Conservation (phyloP, 2,113 vertebrate species). For the Campylomormyrus numenius region DNA sequence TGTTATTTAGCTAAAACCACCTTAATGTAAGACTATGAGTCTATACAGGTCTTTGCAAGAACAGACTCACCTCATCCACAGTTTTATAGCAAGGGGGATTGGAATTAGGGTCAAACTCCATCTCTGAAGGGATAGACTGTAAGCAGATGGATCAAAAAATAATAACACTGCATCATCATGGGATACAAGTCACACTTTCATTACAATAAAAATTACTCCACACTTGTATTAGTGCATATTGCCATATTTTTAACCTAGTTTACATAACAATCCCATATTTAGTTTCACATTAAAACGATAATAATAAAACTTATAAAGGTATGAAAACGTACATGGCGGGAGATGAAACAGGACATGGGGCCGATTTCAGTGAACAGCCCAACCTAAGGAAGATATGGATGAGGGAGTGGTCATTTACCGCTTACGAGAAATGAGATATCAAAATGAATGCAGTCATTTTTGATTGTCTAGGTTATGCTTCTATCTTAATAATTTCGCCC, state of each 20-base stretch:
- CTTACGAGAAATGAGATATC: not conserved
- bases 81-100: constrained; percentile 90
- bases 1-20: not conserved
- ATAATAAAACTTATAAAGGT: not conserved
- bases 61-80: constrained; percentile 69
- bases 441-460: not conserved
- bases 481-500: not conserved
- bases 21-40: not conserved
- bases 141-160: constrained; percentile 23
- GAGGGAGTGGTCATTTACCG: not conserved
- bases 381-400: constrained; percentile 55
- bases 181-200: not conserved
- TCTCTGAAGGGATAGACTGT: constrained; percentile 87
- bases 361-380: constrained; percentile 91
- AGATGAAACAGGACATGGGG: constrained; percentile 95
- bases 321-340: constrained; percentile 71
- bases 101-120: constrained; percentile 90
- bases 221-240: not conserved
- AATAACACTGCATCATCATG: not conserved
- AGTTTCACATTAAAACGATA: not conserved
- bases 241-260: not conserved
- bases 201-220: not conserved
- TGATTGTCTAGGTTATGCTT: not conserved
- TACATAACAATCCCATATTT: not conserved
- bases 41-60: not conserved